Evolutionary conservation across 2,797 vertebrate species (phyloP).

Genomic region (Gobionotothen gibberifrons): DNA sequence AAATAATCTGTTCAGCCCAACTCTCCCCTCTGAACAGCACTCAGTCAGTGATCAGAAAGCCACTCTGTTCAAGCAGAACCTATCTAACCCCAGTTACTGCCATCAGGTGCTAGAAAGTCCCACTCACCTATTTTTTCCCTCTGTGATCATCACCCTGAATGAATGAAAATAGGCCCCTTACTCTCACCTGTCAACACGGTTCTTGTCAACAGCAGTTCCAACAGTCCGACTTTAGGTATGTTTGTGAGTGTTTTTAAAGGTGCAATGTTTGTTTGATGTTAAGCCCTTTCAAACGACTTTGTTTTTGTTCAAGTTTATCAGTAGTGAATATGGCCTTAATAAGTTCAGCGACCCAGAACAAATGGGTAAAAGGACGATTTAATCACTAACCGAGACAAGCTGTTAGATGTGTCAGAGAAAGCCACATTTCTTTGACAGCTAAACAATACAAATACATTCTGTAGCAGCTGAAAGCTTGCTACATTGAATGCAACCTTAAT

Average conservation of each 20-base stretch:
- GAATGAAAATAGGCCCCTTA: neutral
- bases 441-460: neutral
- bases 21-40: too few relatives aligned
- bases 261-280: neutral
- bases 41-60: too few relatives aligned
- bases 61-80: too few relatives aligned
- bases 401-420: slow-evolving; percentile 4
- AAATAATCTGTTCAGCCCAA: too few relatives aligned
- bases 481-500: neutral
- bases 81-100: too few relatives aligned
- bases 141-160: neutral
- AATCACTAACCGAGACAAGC: slow-evolving; percentile 1
- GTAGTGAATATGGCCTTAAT: neutral
- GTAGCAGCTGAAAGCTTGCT: neutral
- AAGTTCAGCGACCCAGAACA: neutral
- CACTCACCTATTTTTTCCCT: neutral
- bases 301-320: neutral
- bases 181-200: neutral
- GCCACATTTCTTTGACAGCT: neutral
- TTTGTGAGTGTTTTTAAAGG: neutral
- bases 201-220: too few relatives aligned
- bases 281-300: neutral
- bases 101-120: neutral
- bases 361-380: neutral
- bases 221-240: neutral